Conservation (phyloP, 2,888 invertebrate species). For the Onthophagus sagittarius region DNA sequence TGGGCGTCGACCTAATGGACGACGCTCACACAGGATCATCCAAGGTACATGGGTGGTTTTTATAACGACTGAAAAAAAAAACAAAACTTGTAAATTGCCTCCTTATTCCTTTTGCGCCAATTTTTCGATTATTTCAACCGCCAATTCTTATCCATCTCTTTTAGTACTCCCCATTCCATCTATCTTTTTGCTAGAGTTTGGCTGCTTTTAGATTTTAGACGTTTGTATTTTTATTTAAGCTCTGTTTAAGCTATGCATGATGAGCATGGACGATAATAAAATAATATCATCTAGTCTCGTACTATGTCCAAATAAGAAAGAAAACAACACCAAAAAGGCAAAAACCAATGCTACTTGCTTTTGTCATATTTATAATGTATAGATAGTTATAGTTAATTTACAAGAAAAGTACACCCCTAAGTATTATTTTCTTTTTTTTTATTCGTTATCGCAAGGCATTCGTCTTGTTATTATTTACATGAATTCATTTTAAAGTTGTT, state of each 20-base stretch:
- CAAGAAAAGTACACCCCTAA: not conserved
- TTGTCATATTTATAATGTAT: no score
- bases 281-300: constrained; percentile 15
- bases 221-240: constrained; percentile 13
- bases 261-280: constrained; percentile 20
- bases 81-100: constrained; percentile 30
- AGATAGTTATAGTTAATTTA: no score
- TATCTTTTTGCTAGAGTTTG: constrained; percentile 13
- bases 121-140: constrained; percentile 12
- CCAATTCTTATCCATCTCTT: constrained; percentile 16
- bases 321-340: constrained; percentile 7
- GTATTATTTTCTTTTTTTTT: constrained; percentile 2
- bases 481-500: not conserved
- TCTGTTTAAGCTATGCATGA: constrained; percentile 16
- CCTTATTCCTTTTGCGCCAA: not conserved
- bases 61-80: constrained; percentile 27
- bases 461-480: not conserved
- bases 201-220: constrained; percentile 6
- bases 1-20: constrained; percentile 64
- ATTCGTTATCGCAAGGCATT: not conserved
- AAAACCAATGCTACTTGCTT: not conserved
- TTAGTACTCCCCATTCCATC: constrained; percentile 14
- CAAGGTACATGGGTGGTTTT: constrained; percentile 49
- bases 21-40: constrained; percentile 47
- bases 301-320: not conserved